Percentiles rank a stretch among this genome's conserved stretches.
These are phyloP conservation scores for Capreolus pygargus DNA, from an alignment of 2,113 vertebrate species.

Conservation along the genomic window DNA sequence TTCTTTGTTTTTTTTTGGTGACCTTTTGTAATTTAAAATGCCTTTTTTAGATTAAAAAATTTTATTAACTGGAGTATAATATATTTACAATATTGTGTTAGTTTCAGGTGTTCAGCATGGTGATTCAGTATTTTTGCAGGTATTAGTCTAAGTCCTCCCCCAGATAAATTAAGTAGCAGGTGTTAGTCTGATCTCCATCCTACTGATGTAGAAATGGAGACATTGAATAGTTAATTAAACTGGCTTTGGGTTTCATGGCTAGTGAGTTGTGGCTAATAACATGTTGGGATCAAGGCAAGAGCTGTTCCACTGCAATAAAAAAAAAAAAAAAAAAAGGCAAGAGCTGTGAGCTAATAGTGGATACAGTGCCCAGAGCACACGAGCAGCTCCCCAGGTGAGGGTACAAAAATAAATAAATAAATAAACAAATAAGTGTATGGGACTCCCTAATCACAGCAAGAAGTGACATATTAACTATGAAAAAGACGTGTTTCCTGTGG, in stretches of 20 bases:
- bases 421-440: not conserved
- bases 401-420: not conserved
- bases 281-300: not conserved
- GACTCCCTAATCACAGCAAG: not conserved
- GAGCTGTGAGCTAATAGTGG: not conserved
- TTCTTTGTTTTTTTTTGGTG: not conserved
- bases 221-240: not conserved
- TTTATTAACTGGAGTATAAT: not conserved
- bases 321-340: not conserved
- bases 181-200: not conserved
- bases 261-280: not conserved
- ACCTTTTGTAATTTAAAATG: not conserved
- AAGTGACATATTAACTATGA: not conserved
- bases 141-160: not conserved
- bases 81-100: not conserved
- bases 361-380: fast-evolving
- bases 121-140: not conserved
- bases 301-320: no score
- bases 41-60: not conserved
- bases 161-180: not conserved
- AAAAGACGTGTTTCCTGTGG: not conserved
- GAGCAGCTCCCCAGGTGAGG: not conserved
- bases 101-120: not conserved
- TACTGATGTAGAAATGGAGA: not conserved
- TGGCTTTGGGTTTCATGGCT: not conserved